Conservation (phyloP, 2,888 invertebrate genomes). For the Dryomyza anilis region DNA sequence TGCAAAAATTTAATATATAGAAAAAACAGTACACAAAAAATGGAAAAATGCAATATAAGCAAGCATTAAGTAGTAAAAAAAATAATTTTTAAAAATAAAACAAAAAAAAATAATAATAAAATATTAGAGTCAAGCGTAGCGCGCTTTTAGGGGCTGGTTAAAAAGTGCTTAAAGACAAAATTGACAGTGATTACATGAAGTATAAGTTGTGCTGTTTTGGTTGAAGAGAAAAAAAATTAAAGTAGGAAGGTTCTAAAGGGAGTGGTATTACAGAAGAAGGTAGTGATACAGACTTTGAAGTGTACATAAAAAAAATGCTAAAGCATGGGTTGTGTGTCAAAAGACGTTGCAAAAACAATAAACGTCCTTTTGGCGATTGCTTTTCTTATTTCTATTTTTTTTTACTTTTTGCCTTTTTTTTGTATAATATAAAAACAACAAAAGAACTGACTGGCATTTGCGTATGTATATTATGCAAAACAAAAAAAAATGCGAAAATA, state of each 20-base stretch:
- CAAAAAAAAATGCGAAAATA: too few relatives aligned
- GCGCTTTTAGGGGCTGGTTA: background rate
- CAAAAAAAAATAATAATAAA: too few relatives aligned
- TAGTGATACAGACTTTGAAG: too few relatives aligned
- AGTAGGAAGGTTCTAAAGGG: background rate
- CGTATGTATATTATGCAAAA: constrained; percentile 12
- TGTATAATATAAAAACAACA: too few relatives aligned
- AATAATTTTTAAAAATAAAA: constrained; percentile 17
- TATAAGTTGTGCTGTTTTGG: too few relatives aligned
- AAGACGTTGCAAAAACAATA: too few relatives aligned
- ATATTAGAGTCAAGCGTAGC: background rate
- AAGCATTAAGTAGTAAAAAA: constrained; percentile 20
- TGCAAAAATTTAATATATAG: background rate
- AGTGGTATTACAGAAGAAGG: constrained; percentile 19
- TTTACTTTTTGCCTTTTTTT: too few relatives aligned
- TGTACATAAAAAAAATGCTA: too few relatives aligned
- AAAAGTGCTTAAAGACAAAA: constrained; percentile 11
- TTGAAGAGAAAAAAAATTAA: background rate
- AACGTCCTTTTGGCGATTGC: constrained; percentile 5
- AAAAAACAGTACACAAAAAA: constrained; percentile 1
- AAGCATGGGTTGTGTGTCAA: too few relatives aligned
- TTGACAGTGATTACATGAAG: constrained; percentile 26
- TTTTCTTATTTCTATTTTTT: too few relatives aligned
- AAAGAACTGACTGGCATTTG: background rate
- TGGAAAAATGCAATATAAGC: background rate